Evolutionary conservation across 2,113 vertebrate species (phyloP).

Genomic region (Kryptolebias marmoratus): DNA sequence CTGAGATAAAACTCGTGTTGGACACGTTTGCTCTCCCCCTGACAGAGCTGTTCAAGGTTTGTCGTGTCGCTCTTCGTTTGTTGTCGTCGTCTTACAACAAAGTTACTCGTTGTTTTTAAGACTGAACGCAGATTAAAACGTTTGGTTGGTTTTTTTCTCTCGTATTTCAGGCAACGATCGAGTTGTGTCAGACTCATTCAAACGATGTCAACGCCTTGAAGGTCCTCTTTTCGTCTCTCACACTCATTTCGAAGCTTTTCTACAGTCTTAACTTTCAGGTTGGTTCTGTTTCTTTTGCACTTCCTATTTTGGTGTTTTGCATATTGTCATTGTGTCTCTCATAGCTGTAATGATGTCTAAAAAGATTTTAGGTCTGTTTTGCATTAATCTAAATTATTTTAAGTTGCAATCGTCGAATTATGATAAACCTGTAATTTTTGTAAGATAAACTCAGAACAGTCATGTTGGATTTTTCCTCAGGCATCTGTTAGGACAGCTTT

Average conservation of each 20-base stretch:
- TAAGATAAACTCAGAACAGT: no score
- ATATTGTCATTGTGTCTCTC: neutral
- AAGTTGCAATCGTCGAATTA: no score
- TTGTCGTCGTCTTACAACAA: neutral
- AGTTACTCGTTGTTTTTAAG: neutral
- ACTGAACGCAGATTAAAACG: neutral
- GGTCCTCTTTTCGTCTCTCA: constrained; percentile 96
- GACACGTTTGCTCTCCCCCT: constrained; percentile 95
- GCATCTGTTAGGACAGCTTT: no score
- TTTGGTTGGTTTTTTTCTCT: neutral
- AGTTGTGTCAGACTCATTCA: constrained; percentile 94
- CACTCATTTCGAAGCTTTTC: constrained; percentile 96
- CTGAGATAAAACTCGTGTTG: constrained; percentile 96
- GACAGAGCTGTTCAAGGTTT: constrained; percentile 97
- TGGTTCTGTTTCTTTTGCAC: constrained; percentile 28
- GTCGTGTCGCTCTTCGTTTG: neutral
- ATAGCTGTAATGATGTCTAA: neutral
- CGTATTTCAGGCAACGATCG: constrained; percentile 90
- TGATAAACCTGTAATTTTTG: no score
- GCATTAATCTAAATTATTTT: no score
- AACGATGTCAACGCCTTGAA: constrained; percentile 92
- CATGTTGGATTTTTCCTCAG: no score
- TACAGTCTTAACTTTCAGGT: constrained; percentile 99
- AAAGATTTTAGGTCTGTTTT: no score
- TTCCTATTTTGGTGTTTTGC: neutral